A percentile compares a stretch with the other conserved stretches of the same genome.
Evolutionary conservation across 2,888 invertebrate species (phyloP).

Genomic region (Leucania comma): DNA sequence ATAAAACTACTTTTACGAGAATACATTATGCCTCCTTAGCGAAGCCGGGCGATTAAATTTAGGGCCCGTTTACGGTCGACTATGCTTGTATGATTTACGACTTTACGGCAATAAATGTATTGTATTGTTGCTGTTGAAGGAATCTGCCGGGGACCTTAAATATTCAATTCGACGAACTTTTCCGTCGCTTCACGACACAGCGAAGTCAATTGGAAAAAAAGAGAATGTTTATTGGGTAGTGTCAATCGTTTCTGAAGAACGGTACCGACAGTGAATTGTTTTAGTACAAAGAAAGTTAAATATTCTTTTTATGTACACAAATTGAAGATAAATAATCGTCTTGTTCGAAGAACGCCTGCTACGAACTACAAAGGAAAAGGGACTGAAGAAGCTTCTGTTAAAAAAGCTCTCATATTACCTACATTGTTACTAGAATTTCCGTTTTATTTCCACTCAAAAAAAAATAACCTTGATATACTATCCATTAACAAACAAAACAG

Average conservation of each 20-base stretch:
- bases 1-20: conserved; percentile 75
- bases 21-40: conserved; percentile 69
- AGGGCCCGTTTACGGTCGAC: conserved; percentile 72
- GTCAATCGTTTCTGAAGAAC: conserved; percentile 24
- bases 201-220: conserved; percentile 40
- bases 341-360: conserved; percentile 16
- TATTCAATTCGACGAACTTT: conserved; percentile 43
- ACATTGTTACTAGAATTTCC: conserved; percentile 33
- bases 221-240: conserved; percentile 38
- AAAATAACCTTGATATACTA: conserved; percentile 19
- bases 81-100: conserved; percentile 75
- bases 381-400: conserved; percentile 29
- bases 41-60: conserved; percentile 74
- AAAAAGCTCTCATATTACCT: conserved; percentile 22
- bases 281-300: conserved; percentile 14
- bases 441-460: conserved; percentile 20
- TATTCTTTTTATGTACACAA: conserved; percentile 26
- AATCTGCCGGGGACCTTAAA: conserved; percentile 58
- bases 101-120: conserved; percentile 70
- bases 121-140: conserved; percentile 64
- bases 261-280: conserved; percentile 10
- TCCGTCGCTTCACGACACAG: conserved; percentile 30
- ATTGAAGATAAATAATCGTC: conserved; percentile 48
- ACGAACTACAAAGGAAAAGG: conserved; percentile 36
- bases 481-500: conserved; percentile 6